Evolutionary conservation across 92 coral and sea anemone genomes (phyloP).

Genomic region (Pocillopora grandis): DNA sequence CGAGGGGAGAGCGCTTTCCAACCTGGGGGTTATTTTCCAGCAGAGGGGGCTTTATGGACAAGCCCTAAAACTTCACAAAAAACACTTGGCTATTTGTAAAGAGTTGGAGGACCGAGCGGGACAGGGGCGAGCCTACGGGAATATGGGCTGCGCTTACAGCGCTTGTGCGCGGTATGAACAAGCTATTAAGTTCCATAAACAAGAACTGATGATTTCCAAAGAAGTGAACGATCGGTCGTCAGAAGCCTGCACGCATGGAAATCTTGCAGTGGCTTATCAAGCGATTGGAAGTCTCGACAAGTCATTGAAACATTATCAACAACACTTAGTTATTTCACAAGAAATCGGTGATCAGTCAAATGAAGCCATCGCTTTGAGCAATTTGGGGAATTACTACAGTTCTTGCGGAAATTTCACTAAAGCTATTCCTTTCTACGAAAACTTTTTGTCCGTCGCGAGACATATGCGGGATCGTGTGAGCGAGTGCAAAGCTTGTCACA

Average conservation of each 20-base stretch:
- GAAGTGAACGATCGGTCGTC: constrained; percentile 93
- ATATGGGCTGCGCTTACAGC: constrained; percentile 99
- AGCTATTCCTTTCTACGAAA: constrained; percentile 88
- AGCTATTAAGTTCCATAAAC: constrained; percentile 95
- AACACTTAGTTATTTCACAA: constrained; percentile 84
- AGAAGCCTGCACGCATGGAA: constrained; percentile 98
- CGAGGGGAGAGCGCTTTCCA: constrained; percentile 96
- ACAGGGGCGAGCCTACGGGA: constrained; percentile 99
- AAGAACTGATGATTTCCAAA: constrained; percentile 89
- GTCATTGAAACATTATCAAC: constrained; percentile 91
- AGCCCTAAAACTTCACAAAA: constrained; percentile 91
- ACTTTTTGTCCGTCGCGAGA: constrained; percentile 67
- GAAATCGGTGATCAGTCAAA: constrained; percentile 79
- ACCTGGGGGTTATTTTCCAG: constrained; percentile 91
- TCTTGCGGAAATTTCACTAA: constrained; percentile 89
- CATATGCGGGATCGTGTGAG: constrained; percentile 72
- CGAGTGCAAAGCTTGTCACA: constrained; percentile 97
- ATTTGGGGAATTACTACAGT: constrained; percentile 93
- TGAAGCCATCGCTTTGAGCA: constrained; percentile 90
- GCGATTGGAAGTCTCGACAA: constrained; percentile 91
- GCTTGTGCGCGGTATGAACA: constrained; percentile 93
- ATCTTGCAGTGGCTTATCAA: constrained; percentile 97
- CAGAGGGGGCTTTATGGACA: constrained; percentile 83
- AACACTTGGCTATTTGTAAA: constrained; percentile 91
- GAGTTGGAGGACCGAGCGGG: constrained; percentile 96